Conservation (phyloP, 1,140 invertebrate species). For the Drosophila sp. region DNA sequence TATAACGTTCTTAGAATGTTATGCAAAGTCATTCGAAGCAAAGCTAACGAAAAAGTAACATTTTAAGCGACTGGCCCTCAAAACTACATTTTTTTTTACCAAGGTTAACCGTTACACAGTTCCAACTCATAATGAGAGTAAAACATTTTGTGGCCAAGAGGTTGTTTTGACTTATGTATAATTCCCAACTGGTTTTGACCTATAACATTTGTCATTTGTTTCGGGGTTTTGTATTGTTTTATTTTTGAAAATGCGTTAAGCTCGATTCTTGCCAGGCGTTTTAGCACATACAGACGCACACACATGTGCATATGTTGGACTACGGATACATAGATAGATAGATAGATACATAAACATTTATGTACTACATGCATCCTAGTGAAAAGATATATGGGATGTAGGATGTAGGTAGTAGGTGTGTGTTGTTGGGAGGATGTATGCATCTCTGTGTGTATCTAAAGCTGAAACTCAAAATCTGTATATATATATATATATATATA, state of each 20-base stretch:
- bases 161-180: background rate
- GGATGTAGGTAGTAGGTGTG: background rate
- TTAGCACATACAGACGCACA: background rate
- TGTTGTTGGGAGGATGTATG: background rate
- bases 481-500: background rate
- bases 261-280: background rate
- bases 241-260: background rate
- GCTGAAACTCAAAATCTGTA: slow-evolving; percentile 2
- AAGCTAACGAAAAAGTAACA: too few relatives aligned
- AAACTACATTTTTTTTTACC: too few relatives aligned
- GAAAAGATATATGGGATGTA: slow-evolving; percentile 2
- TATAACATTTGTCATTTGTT: background rate
- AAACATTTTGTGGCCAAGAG: too few relatives aligned
- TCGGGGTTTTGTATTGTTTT: background rate
- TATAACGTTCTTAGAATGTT: too few relatives aligned
- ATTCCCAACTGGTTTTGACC: background rate
- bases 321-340: background rate
- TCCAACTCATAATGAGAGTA: too few relatives aligned
- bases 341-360: slow-evolving; percentile 7
- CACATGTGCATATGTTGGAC: background rate
- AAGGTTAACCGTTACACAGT: too few relatives aligned
- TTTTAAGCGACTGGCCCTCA: too few relatives aligned
- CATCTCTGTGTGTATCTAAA: background rate
- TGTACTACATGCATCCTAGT: slow-evolving; percentile 9
- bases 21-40: too few relatives aligned